Percentiles rank a stretch among this genome's conserved stretches.
Evolutionary conservation across 2,888 invertebrate species (phyloP).

Genomic region (Tromatobia lineatoria): DNA sequence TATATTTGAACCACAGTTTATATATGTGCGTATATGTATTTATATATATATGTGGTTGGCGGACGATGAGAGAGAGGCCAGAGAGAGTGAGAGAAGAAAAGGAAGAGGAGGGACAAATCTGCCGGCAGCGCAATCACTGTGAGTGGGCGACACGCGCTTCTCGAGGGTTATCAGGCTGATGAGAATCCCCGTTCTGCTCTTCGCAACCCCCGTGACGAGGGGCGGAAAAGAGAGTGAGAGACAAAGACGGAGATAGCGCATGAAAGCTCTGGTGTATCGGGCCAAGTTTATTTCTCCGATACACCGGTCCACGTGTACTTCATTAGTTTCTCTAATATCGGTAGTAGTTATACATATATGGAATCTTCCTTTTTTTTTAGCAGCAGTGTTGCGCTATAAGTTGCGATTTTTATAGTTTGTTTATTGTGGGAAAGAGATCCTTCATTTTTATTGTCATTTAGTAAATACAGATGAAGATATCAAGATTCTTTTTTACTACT

Average conservation of each 20-base stretch:
- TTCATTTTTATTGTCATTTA: neutral
- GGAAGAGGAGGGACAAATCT: constrained; percentile 67
- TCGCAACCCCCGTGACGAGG: constrained; percentile 69
- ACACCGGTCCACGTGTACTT: constrained; percentile 12
- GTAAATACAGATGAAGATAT: neutral
- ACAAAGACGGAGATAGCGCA: neutral
- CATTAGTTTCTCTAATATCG: neutral
- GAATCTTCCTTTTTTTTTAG: neutral
- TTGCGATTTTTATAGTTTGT: neutral
- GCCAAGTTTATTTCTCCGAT: constrained; percentile 10
- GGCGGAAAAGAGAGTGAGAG: constrained; percentile 40
- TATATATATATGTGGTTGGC: constrained; percentile 58
- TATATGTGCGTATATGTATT: constrained; percentile 30
- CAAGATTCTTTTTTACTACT: no score
- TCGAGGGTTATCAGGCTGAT: constrained; percentile 83
- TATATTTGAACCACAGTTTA: neutral
- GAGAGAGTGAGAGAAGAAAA: constrained; percentile 43
- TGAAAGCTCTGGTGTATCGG: constrained; percentile 5
- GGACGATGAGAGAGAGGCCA: constrained; percentile 55
- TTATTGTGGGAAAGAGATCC: neutral
- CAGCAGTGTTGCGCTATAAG: neutral
- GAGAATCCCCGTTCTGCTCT: constrained; percentile 74
- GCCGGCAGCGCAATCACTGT: constrained; percentile 82
- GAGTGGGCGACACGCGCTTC: constrained; percentile 84
- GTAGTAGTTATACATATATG: no score